Conservation (phyloP, 2,113 vertebrate genomes). For the Lepisosteus osseus region DNA sequence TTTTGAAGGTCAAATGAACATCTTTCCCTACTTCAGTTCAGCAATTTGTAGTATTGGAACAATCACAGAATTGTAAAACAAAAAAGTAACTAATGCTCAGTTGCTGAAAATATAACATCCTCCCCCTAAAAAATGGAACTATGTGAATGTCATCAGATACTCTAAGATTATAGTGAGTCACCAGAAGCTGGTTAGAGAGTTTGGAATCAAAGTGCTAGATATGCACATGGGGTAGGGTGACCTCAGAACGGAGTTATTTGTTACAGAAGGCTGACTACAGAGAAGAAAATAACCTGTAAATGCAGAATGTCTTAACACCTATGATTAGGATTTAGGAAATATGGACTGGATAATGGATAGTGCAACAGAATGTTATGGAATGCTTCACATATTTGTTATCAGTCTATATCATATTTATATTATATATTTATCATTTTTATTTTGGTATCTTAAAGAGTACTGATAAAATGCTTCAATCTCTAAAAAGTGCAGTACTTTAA, state of each 20-base stretch:
- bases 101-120: not conserved
- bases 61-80: not conserved
- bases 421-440: too few species aligned
- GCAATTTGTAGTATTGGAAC: not conserved
- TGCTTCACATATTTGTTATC: too few species aligned
- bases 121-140: not conserved
- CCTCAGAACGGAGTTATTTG: conserved; percentile 26
- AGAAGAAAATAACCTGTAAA: conserved; percentile 1
- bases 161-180: conserved; percentile 12
- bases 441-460: too few species aligned
- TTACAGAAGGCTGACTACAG: conserved; percentile 22
- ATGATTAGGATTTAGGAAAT: not conserved
- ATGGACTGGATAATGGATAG: not conserved
- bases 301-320: conserved; percentile 8
- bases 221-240: conserved; percentile 30
- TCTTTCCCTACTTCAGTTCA: too few species aligned
- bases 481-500: too few species aligned
- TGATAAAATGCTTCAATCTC: too few species aligned
- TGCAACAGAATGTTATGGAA: too few species aligned
- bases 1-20: too few species aligned
- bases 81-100: not conserved
- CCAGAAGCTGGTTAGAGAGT: conserved; percentile 19
- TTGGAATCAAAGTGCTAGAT: conserved; percentile 17
- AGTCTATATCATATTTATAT: too few species aligned
- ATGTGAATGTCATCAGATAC: conserved; percentile 5